Evolutionary conservation across 1,140 invertebrate genomes (phyloP).

Genomic region (Drosophila oshimai): DNA sequence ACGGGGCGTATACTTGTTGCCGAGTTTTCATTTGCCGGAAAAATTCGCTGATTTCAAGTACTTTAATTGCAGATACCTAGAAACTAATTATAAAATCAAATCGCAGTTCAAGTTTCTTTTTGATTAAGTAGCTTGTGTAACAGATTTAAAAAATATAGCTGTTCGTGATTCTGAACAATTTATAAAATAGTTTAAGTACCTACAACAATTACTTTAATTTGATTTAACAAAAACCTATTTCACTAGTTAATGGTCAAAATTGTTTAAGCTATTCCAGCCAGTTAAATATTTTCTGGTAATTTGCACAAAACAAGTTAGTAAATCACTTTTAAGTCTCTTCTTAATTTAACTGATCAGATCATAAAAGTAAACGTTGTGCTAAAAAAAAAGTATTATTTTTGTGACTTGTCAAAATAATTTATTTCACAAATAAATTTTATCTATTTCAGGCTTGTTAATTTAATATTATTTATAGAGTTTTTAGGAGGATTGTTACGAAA

Average conservation of each 20-base stretch:
- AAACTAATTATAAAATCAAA: conserved; percentile 6
- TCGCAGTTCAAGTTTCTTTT: not conserved
- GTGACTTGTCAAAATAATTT: not conserved
- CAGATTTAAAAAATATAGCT: not conserved
- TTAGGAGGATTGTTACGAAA: too few relatives aligned
- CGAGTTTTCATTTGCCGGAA: conserved; percentile 6
- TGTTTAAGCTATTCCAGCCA: not conserved
- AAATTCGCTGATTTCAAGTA: conserved; percentile 13
- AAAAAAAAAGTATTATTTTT: not conserved
- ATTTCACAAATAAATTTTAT: not conserved
- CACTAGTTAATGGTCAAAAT: not conserved
- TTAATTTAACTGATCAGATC: too few relatives aligned
- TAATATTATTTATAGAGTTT: too few relatives aligned
- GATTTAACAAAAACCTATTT: not conserved
- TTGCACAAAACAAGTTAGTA: not conserved
- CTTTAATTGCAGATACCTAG: conserved; percentile 11
- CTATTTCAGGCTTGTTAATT: too few relatives aligned
- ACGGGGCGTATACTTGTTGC: conserved; percentile 13
- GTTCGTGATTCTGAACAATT: not conserved
- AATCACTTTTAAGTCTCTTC: not conserved
- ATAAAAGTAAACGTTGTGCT: too few relatives aligned
- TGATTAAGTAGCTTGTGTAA: not conserved
- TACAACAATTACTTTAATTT: conserved; percentile 19
- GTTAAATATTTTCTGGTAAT: not conserved
- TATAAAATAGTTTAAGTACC: not conserved